phyloP scores from a whole-genome alignment of 2,113 vertebrate genomes.

The Phalacrocorax carbo region DNA sequence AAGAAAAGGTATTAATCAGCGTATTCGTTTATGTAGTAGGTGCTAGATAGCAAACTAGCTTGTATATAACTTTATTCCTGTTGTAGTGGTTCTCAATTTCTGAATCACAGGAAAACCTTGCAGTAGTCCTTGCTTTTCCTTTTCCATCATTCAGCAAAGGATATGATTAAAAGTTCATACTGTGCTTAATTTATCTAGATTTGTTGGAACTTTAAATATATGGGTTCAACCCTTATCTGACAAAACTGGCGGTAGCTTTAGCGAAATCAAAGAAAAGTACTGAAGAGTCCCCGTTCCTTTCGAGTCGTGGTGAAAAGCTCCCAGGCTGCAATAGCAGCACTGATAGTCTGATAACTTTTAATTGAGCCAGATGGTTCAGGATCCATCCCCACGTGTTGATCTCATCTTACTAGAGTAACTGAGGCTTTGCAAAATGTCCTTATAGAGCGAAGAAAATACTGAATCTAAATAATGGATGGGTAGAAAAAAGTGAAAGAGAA shows the following conservation, averaged over 20 bases:
- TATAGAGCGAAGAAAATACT: neutral
- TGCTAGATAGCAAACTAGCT: neutral
- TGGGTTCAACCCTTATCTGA: neutral
- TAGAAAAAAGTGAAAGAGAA: neutral
- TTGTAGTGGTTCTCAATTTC: neutral
- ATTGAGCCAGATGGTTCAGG: neutral
- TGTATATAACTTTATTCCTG: neutral
- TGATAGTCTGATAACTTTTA: neutral
- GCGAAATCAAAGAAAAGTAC: neutral
- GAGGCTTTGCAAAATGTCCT: neutral
- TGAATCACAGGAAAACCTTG: neutral
- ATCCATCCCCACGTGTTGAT: neutral
- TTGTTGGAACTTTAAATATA: neutral
- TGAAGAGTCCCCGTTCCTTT: neutral
- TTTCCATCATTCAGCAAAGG: neutral
- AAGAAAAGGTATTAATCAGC: neutral
- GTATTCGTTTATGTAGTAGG: neutral
- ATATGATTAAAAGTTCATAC: conserved; percentile 7
- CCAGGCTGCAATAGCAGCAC: neutral
- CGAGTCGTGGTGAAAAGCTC: neutral
- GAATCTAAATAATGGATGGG: neutral
- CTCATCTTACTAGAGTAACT: neutral
- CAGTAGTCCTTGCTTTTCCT: neutral
- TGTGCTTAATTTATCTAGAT: neutral
- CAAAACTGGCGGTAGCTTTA: neutral